phyloP scores from a whole-genome alignment of 2,888 invertebrate species.

The Andrena bucephala region DNA sequence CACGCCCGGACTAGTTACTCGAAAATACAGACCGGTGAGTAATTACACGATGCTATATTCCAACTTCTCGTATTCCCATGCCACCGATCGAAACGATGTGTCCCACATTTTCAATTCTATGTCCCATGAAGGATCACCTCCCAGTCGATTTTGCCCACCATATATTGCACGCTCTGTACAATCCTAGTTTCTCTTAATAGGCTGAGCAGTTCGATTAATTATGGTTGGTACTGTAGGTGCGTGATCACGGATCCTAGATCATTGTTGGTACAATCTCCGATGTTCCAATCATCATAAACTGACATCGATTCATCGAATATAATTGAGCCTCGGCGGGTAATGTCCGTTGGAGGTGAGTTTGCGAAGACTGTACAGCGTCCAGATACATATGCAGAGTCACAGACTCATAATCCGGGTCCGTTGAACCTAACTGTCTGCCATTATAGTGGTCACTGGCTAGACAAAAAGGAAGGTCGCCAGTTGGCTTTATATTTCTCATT shows the following conservation, averaged over 20 bases:
- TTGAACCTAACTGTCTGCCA: conserved; percentile 81
- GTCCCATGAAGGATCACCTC: not conserved
- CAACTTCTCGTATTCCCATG: too few relatives aligned
- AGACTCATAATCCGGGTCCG: conserved; percentile 69
- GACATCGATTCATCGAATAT: conserved; percentile 8
- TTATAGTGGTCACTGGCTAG: conserved; percentile 70
- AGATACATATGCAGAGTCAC: conserved; percentile 12
- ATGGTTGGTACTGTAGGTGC: not conserved
- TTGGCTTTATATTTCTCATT: conserved; percentile 35
- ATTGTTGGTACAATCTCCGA: not conserved
- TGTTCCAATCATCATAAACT: conserved; percentile 10
- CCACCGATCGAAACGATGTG: not conserved
- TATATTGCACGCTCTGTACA: not conserved
- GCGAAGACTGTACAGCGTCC: conserved; percentile 1
- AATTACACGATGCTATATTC: not conserved
- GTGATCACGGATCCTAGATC: conserved; percentile 7
- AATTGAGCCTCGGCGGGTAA: conserved; percentile 10
- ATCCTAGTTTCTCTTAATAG: not conserved
- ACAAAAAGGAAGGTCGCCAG: conserved; percentile 67
- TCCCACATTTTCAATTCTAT: not conserved
- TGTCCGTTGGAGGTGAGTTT: conserved; percentile 13
- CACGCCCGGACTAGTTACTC: not conserved
- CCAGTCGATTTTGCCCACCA: not conserved
- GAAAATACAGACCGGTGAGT: not conserved
- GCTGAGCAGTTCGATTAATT: not conserved